Evolutionary conservation across 2,888 invertebrate genomes (phyloP).

Genomic region (Gasteruption jaculator): DNA sequence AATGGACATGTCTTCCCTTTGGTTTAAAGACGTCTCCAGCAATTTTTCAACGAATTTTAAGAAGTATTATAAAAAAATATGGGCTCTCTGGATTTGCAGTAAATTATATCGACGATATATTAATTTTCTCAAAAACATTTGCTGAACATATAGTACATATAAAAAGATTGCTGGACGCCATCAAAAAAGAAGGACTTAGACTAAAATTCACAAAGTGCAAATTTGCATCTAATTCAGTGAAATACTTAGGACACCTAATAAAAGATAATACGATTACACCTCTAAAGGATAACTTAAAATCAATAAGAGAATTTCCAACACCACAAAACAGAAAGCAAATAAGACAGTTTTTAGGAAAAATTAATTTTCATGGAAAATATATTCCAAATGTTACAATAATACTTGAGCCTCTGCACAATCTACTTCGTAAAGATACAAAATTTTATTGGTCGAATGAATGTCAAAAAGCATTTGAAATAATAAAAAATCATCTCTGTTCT

Average conservation of each 20-base stretch:
- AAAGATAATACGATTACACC: constrained; percentile 13
- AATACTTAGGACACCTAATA: constrained; percentile 15
- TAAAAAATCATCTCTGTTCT: constrained; percentile 26
- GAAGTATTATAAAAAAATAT: too few species aligned
- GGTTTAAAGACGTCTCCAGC: too few species aligned
- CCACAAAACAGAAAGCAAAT: constrained; percentile 20
- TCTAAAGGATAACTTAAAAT: constrained; percentile 19
- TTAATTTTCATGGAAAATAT: constrained; percentile 19
- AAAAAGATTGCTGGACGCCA: constrained; percentile 20
- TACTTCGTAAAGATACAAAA: constrained; percentile 11
- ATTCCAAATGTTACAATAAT: constrained; percentile 11
- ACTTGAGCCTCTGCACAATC: constrained; percentile 11
- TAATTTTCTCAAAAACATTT: constrained; percentile 23
- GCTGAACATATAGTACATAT: constrained; percentile 25
- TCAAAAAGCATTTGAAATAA: constrained; percentile 19
- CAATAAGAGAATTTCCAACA: constrained; percentile 20
- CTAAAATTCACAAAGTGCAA: constrained; percentile 26
- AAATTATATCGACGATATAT: constrained; percentile 20
- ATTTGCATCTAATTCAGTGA: constrained; percentile 19
- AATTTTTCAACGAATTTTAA: too few species aligned
- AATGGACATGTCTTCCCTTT: too few species aligned
- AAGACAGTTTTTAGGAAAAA: constrained; percentile 19
- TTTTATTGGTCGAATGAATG: constrained; percentile 22
- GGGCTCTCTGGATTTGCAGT: constrained; percentile 18
- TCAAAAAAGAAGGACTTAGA: constrained; percentile 25